phyloP scores from a whole-genome alignment of 2,888 invertebrate species.

The Maniola hyperantus region DNA sequence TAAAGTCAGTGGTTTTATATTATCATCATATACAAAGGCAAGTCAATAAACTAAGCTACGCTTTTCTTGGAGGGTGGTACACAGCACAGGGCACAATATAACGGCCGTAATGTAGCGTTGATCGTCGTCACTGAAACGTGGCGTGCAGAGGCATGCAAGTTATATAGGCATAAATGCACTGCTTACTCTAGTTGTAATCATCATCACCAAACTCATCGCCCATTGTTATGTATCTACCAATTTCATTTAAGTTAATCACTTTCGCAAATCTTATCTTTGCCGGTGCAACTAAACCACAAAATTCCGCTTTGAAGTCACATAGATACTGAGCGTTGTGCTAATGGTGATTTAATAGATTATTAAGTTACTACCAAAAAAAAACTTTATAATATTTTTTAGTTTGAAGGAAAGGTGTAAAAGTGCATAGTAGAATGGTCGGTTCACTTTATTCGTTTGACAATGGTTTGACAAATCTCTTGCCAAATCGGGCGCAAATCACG shows the following conservation, averaged over 20 bases:
- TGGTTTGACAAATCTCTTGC: not conserved
- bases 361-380: conserved; percentile 4
- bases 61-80: too few species aligned
- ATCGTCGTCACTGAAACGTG: too few species aligned
- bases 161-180: too few species aligned
- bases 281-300: not conserved
- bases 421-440: not conserved
- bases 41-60: too few species aligned
- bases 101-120: too few species aligned
- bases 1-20: too few species aligned
- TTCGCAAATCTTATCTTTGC: not conserved
- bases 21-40: too few species aligned
- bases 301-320: conserved; percentile 2
- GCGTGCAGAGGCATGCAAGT: too few species aligned
- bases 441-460: conserved; percentile 3
- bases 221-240: too few species aligned
- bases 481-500: not conserved
- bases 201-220: too few species aligned
- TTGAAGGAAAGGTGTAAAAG: not conserved
- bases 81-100: too few species aligned
- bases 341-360: conserved; percentile 8
- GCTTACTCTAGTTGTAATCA: too few species aligned
- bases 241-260: not conserved
- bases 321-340: not conserved
- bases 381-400: not conserved